Base-by-base conservation (phyloP, 1,140 invertebrate genomes). In the Thaumetopoea pityocampa region DNA sequence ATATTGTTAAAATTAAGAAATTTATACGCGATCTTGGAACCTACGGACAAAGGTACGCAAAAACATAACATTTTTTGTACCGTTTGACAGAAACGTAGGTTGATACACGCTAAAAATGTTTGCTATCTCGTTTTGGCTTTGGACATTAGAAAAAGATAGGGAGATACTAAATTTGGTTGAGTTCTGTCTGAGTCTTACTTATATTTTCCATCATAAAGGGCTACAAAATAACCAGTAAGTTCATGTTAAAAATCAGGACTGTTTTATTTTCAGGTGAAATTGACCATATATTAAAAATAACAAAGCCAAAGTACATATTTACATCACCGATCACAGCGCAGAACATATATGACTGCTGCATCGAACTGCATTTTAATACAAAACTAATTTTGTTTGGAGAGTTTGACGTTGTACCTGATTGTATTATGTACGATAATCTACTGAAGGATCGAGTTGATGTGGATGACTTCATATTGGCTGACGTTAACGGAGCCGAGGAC, bases 231-330 rank as follows among this genome's bases (percentile, higher is more conserved):
- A 26, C 24, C 9, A 9, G 2, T 26, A n/a, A 26, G 5, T 5
- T 17, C n/a, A 16, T 1, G 5, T 11, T 20, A 12, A 19, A 12
- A 1, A 4, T 11, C 4, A 8, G 15, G 22, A 23, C 18, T 16
- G 16, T 18, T 36, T 53, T 18, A 19, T 28, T 82, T 85, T 41
- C 61, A 91, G 90, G 83, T 47, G 92, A 93, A 80, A 73, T 92
- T 9, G 71, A 67, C 20, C 90, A 92, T 65, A 80, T 89, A 3
- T 67, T 92, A 1, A 87, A 85, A 23, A 85, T 93, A 18, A 88
- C 88, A 8, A 89, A 91, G 60, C 92, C 92, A 28, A 90, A 88
- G 66, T 77, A 91, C 5, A 85, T 92, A 46, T 90, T 93, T 52
- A 89, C 88, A 27, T 92, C 91, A 1, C 85, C 82, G 12, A 70